Conservation (phyloP, 2,113 vertebrate species). For the Synodontis membranacea region DNA sequence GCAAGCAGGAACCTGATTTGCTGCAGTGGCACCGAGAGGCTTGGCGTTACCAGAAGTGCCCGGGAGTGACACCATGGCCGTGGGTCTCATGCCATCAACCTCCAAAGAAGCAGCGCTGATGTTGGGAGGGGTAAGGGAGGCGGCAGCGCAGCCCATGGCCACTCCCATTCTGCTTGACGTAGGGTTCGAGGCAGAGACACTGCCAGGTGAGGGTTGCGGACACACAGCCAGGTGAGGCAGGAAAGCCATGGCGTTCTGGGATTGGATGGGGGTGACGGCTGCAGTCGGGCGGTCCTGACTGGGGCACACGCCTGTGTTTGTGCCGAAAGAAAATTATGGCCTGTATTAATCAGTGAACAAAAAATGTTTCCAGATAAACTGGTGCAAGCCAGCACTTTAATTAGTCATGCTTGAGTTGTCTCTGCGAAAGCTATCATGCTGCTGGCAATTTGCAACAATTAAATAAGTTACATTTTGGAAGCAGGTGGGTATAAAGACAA, state of each 20-base stretch:
- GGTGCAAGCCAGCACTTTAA: background rate
- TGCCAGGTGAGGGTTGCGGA: constrained; percentile 64
- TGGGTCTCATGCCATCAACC: constrained; percentile 73
- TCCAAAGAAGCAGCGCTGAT: constrained; percentile 79
- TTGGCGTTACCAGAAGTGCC: constrained; percentile 69
- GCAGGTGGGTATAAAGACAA: too few species aligned
- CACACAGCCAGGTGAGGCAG: constrained; percentile 75
- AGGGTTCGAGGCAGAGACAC: constrained; percentile 61
- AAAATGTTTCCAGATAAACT: background rate
- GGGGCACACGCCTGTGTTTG: constrained; percentile 78
- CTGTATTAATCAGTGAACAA: background rate
- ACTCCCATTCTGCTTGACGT: constrained; percentile 67
- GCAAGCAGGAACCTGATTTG: constrained; percentile 67
- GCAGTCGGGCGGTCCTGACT: constrained; percentile 90
- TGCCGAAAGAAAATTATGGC: background rate
- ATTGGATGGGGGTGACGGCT: constrained; percentile 88
- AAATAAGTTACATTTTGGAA: background rate
- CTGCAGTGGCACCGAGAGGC: constrained; percentile 66
- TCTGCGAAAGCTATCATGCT: too few species aligned
- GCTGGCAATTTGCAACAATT: background rate
- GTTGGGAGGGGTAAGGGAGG: constrained; percentile 79
- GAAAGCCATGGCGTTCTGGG: constrained; percentile 75
- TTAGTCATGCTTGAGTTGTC: too few species aligned
- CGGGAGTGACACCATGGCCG: constrained; percentile 64
- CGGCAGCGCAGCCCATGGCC: constrained; percentile 80